phyloP scores from a whole-genome alignment of 2,888 invertebrate genomes.

The Chloromyia formosa region DNA sequence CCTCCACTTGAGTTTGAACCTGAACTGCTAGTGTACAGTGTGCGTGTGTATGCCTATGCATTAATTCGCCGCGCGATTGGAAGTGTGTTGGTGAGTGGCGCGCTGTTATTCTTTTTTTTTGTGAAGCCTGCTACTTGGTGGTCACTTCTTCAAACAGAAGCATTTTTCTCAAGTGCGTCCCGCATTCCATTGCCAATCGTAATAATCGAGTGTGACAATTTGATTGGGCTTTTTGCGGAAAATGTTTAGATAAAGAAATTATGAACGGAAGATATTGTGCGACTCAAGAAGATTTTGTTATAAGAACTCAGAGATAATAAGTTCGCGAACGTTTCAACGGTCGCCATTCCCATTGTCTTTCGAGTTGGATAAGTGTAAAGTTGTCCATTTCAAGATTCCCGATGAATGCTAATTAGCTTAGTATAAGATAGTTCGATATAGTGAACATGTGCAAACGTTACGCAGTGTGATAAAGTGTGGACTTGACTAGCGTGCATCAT shows the following conservation, averaged over 20 bases:
- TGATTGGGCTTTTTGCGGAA: slow-evolving; percentile 20
- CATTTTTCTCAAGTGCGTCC: neutral
- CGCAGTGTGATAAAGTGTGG: slow-evolving; percentile 5
- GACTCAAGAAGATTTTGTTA: neutral
- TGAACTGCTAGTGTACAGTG: neutral
- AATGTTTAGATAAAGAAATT: neutral
- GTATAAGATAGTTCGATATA: neutral
- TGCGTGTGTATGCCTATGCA: neutral
- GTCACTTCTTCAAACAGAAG: slow-evolving; percentile 7
- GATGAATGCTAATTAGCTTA: slow-evolving; percentile 14
- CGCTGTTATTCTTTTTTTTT: neutral
- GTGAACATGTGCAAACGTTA: slow-evolving; percentile 7
- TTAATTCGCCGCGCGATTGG: no score
- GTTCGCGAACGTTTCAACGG: neutral
- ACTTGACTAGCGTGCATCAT: slow-evolving; percentile 13
- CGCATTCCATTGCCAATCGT: neutral
- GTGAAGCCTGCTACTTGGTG: no score
- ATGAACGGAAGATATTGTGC: slow-evolving; percentile 6
- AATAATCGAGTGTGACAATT: slow-evolving; percentile 31
- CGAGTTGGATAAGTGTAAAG: neutral
- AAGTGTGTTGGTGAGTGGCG: neutral
- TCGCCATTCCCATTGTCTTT: neutral
- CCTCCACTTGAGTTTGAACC: slow-evolving; percentile 1
- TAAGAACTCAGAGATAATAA: neutral
- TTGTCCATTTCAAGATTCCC: neutral